phyloP scores from a whole-genome alignment of 2,113 vertebrate genomes.

The Oncorhynchus nerka region DNA sequence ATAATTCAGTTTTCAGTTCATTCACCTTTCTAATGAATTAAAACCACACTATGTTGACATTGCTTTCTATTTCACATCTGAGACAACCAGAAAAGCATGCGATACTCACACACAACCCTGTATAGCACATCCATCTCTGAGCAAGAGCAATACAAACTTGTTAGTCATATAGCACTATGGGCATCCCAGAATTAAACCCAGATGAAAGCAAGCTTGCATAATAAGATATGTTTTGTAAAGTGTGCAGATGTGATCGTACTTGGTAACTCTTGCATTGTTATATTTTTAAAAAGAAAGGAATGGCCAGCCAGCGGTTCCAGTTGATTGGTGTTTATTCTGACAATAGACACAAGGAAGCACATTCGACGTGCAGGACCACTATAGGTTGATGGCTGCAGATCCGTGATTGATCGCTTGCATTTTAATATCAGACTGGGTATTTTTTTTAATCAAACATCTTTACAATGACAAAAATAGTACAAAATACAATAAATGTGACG shows the following conservation, averaged over 20 bases:
- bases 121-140: neutral
- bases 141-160: neutral
- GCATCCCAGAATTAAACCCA: conserved; percentile 23
- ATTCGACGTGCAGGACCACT: too few relatives aligned
- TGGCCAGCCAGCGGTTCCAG: too few relatives aligned
- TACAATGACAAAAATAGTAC: too few relatives aligned
- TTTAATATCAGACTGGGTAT: too few relatives aligned
- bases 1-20: neutral
- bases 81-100: neutral
- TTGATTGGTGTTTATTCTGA: too few relatives aligned
- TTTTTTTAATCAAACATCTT: too few relatives aligned
- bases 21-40: neutral
- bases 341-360: too few relatives aligned
- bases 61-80: neutral
- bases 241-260: conserved; percentile 21
- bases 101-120: neutral
- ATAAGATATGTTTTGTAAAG: conserved; percentile 59
- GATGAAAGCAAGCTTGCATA: conserved; percentile 41
- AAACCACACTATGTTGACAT: neutral
- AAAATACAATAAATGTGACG: too few relatives aligned
- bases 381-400: too few relatives aligned
- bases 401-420: too few relatives aligned
- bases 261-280: too few relatives aligned
- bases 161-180: neutral
- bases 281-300: too few relatives aligned